A percentile compares a stretch with the other conserved stretches of the same genome.
phyloP scores from a whole-genome alignment of 1,140 invertebrate genomes.

The Pseudoatta argentina region DNA sequence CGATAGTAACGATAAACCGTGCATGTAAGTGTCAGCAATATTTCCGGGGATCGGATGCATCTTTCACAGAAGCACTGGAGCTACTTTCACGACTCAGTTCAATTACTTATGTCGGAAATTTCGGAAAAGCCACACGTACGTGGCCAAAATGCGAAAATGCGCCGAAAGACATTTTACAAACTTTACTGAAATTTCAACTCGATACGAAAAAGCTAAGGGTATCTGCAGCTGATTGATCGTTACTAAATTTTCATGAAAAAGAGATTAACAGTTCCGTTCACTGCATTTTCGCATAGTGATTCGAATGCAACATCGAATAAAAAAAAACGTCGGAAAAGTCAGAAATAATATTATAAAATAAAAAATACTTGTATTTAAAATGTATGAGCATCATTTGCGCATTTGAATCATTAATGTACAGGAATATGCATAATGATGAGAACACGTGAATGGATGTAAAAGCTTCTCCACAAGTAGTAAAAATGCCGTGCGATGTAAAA shows the following conservation, averaged over 20 bases:
- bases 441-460: not conserved
- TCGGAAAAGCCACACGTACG: conserved; percentile 23
- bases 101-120: conserved; percentile 50
- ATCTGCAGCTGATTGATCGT: not conserved
- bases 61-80: conserved; percentile 29
- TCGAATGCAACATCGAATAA: no score
- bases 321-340: not conserved
- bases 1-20: conserved; percentile 13
- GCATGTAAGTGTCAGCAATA: conserved; percentile 34
- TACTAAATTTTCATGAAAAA: not conserved
- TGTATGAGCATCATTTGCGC: not conserved
- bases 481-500: not conserved
- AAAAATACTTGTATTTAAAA: not conserved
- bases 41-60: conserved; percentile 18
- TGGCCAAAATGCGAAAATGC: not conserved
- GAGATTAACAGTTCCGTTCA: not conserved
- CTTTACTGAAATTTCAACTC: not conserved
- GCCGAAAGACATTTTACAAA: not conserved
- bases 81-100: conserved; percentile 23
- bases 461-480: not conserved
- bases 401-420: not conserved
- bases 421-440: not conserved
- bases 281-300: not conserved
- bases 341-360: not conserved
- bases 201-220: not conserved